Evolutionary conservation across 2,888 invertebrate genomes (phyloP).

Genomic region (Caenorhabditis zanzibari): DNA sequence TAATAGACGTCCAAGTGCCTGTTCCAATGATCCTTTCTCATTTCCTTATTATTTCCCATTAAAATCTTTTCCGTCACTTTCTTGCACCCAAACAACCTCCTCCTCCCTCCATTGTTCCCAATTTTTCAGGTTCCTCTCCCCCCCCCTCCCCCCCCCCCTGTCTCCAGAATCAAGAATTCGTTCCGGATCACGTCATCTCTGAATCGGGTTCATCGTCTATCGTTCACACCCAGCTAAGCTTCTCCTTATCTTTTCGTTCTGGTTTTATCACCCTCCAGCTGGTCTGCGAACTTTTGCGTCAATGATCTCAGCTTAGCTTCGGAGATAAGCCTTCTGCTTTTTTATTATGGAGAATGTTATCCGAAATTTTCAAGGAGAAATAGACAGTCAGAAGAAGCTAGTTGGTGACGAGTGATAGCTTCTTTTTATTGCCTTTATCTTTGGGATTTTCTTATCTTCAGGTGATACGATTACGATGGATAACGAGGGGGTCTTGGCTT

Average conservation of each 20-base stretch:
- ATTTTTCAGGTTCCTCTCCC: not conserved
- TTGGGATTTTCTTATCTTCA: no score
- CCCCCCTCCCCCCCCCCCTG: not conserved
- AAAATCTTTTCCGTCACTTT: not conserved
- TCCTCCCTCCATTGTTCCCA: not conserved
- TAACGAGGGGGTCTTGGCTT: no score
- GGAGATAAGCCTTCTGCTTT: no score
- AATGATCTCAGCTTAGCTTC: slow-evolving; percentile 23
- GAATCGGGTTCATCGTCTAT: slow-evolving; percentile 4
- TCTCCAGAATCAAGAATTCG: no score
- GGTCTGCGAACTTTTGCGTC: slow-evolving; percentile 57
- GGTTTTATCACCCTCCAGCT: not conserved
- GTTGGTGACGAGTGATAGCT: no score
- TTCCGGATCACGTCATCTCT: slow-evolving; percentile 1
- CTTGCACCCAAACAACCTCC: not conserved
- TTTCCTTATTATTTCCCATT: not conserved
- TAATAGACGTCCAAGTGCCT: no score
- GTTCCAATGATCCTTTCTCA: not conserved
- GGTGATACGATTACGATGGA: no score
- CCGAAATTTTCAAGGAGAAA: no score
- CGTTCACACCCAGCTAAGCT: not conserved
- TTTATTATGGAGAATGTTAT: no score
- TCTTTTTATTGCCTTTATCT: no score
- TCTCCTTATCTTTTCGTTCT: not conserved
- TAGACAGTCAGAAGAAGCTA: no score